phyloP scores from a whole-genome alignment of 1,140 invertebrate species.

The Solenopsis invicta region DNA sequence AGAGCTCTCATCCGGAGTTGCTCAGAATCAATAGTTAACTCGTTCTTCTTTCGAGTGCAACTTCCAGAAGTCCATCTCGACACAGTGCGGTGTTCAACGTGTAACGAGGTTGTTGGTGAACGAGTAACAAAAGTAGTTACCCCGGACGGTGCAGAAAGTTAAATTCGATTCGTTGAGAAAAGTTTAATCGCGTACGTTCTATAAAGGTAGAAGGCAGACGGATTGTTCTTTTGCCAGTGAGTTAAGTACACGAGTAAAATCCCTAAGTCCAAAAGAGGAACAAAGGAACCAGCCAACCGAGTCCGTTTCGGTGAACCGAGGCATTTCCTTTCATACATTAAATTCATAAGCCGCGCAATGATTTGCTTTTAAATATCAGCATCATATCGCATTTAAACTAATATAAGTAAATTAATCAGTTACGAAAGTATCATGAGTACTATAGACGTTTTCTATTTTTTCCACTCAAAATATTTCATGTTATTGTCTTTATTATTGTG shows the following conservation, averaged over 20 bases:
- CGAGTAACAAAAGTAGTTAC: conserved; percentile 83
- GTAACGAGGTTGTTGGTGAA: conserved; percentile 80
- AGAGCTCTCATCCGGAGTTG: conserved; percentile 22
- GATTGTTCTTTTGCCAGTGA: conserved; percentile 76
- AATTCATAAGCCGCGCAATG: neutral
- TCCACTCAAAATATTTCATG: neutral
- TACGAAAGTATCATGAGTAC: neutral
- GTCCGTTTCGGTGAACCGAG: conserved; percentile 33
- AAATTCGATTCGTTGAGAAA: conserved; percentile 84
- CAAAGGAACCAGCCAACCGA: conserved; percentile 66
- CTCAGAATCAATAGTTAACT: conserved; percentile 73
- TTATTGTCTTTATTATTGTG: neutral
- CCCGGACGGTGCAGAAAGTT: conserved; percentile 81
- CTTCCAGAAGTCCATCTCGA: conserved; percentile 65
- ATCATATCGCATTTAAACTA: neutral
- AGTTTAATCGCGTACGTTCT: conserved; percentile 84
- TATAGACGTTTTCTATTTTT: neutral
- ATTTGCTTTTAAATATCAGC: neutral
- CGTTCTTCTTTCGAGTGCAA: conserved; percentile 67
- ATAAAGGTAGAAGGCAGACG: conserved; percentile 68
- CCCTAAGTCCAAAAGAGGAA: conserved; percentile 64
- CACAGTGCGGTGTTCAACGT: conserved; percentile 66
- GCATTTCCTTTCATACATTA: conserved; percentile 22
- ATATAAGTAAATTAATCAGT: neutral
- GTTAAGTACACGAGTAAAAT: conserved; percentile 76